Evolutionary conservation across 2,888 invertebrate species (phyloP), one percentile per base, ranked within the genome.

Genomic region (Geotrupes spiniger): DNA sequence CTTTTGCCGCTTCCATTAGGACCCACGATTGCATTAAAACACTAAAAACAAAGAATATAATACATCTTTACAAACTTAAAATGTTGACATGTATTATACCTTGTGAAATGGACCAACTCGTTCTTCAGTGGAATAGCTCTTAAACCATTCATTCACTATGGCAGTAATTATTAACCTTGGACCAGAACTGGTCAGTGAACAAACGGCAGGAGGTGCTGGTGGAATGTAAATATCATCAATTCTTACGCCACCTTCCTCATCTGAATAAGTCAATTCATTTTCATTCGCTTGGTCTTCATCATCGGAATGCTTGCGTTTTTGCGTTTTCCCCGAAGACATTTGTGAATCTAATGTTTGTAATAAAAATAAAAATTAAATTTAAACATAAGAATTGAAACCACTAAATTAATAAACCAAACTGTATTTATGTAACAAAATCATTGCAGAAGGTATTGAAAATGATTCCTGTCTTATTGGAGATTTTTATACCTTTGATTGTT

Each of bases 1-100:
- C 96, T 96, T 71, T 99, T 99, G 0, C 99, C 99, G 71, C 95
- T 97, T 15, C 99, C 99, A 74, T 99, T 99, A 0, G 99, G 98
- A 0, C 99, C 99, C 57, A 99, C 88, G 45, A 99, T 95, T 1
- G 96, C 84, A 4, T 97, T 93, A 65, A 97, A 98, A 68, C 92
- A 91, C 89, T 95, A 74, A 27, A 76, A 78, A 72, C 49, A 56
- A 57, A 8, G 9, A 14, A 31, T 31, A 12, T 5, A 21, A 31
- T 10, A 8, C 27, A 8, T 26, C 27, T 6, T 26, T 26, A 26
- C n/a, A 8, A 26, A 29, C 4, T 12, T 11, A 29, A 29, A 12
- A 29, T 4, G 4, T 3, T 15, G 6, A 5, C 11, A 57, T 56
- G 10, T 11, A 31, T 37, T 37, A 64, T 76, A 93, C 94, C 79